Evolutionary conservation across 1,140 invertebrate species (phyloP), one percentile per base, ranked within the genome.

Genomic region (Ceratosolen fusciceps): DNA sequence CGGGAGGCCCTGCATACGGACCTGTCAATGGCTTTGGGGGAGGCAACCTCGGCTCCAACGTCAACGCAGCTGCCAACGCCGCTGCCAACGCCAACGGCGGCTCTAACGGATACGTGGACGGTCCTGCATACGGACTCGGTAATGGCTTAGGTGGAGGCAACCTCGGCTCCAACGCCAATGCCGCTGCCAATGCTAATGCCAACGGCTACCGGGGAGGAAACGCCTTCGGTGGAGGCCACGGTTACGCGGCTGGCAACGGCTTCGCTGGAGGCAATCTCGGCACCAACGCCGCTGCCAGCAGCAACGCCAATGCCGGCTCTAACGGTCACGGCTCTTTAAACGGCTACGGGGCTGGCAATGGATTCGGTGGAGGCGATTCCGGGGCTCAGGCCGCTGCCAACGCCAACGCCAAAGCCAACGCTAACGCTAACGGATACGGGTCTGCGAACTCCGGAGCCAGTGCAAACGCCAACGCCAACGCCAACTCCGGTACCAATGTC

Each of bases 111-210:
- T 21, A 54, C 19, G 49, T 2, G n/a, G 5, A 60, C 43, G 65
- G 1, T 5, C 2, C 34, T 37, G 60, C 29, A 29, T 65, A 65
- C 37, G 29, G 65, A 3, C 19, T 9, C 5, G 37, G 19, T 1
- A 43, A 43, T 24, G 21, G 21, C 3, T 39, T 43, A 12, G 65
- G 34, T 24, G 31, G 16, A 43, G n/a, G 79, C 81, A 34, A 82
- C 62, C 21, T 70, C 24, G 54, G n/a, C 0, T n/a, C 74, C 16
- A 65, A 74, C 67, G 77, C 81, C 43, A 77, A 79, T 72, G 82
- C 12, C 26, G 19, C 9, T 1, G 60, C 60, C 14, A 34, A 34
- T 16, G 60, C 60, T 10, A n/a, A n/a, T 21, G 60, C 60, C 2
- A 62, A 34, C 24, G 60, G 29, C 8, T 19, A 62, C 16, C 29